Conservation (phyloP, 2,797 vertebrate genomes). For the Apogon talboti region DNA sequence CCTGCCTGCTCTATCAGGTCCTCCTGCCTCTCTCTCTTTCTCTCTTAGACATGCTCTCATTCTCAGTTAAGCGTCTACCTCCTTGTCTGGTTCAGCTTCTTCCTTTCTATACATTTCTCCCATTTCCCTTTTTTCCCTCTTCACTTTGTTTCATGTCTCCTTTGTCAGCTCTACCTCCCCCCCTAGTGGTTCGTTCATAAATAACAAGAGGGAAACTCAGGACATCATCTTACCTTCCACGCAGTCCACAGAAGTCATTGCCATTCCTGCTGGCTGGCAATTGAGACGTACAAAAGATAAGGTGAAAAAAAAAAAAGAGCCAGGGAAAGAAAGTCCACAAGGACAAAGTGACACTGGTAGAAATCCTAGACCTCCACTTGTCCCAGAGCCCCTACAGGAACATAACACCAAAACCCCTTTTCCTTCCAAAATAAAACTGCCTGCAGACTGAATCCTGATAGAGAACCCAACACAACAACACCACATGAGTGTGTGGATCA, state of each 20-base stretch:
- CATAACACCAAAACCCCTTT: conserved; percentile 73
- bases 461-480: conserved; percentile 37
- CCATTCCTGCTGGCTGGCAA: conserved; percentile 32
- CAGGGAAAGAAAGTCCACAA: conserved; percentile 65
- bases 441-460: conserved; percentile 56
- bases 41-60: conserved; percentile 34
- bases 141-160: conserved; percentile 28
- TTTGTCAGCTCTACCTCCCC: conserved; percentile 65
- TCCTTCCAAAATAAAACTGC: conserved; percentile 70
- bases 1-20: conserved; percentile 28
- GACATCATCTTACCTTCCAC: conserved; percentile 37
- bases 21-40: background rate
- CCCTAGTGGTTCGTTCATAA: conserved; percentile 59
- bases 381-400: conserved; percentile 70
- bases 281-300: conserved; percentile 43
- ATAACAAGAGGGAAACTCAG: conserved; percentile 26
- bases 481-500: conserved; percentile 18
- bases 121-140: conserved; percentile 19
- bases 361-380: conserved; percentile 65
- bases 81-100: conserved; percentile 26
- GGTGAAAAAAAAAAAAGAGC: conserved; percentile 7
- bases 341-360: conserved; percentile 77
- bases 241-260: conserved; percentile 32
- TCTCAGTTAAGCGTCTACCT: conserved; percentile 22
- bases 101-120: conserved; percentile 11